A percentile compares a stretch with the other conserved stretches of the same genome.
These are phyloP conservation scores for Odontamblyopus rebecca DNA, from an alignment of 2,797 vertebrate genomes.

Conservation along the genomic window DNA sequence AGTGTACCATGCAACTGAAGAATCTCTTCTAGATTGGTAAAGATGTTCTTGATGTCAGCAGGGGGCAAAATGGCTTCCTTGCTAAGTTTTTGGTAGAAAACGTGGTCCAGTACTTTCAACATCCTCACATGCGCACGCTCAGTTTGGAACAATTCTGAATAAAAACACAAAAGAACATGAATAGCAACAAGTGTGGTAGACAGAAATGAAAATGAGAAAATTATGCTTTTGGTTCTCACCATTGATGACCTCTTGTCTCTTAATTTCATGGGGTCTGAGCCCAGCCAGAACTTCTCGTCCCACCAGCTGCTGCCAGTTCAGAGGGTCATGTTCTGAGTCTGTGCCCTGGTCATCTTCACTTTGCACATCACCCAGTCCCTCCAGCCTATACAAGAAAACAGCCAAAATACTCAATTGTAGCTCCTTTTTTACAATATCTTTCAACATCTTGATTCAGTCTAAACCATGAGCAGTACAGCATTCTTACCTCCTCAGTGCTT, in stretches of 20 bases:
- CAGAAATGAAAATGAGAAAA: not conserved
- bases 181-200: not conserved
- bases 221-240: conserved; percentile 73
- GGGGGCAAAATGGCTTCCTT: conserved; percentile 86
- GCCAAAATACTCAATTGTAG: not conserved
- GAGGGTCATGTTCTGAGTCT: conserved; percentile 87
- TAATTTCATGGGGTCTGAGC: conserved; percentile 90
- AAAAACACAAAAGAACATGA: conserved; percentile 23
- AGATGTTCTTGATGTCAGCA: conserved; percentile 88
- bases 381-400: conserved; percentile 69
- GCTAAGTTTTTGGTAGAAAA: conserved; percentile 90
- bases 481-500: conserved; percentile 86
- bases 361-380: conserved; percentile 84
- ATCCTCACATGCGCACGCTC: conserved; percentile 91
- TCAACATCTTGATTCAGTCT: not conserved
- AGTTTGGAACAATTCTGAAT: conserved; percentile 88
- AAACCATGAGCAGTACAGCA: not conserved
- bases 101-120: conserved; percentile 87
- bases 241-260: conserved; percentile 94
- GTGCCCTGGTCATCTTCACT: conserved; percentile 91
- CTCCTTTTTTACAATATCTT: not conserved
- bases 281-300: conserved; percentile 86
- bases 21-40: conserved; percentile 92
- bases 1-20: conserved; percentile 86
- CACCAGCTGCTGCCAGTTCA: conserved; percentile 93